Conservation (phyloP, 2,113 vertebrate genomes). For the Cyrtonyx montezumae region DNA sequence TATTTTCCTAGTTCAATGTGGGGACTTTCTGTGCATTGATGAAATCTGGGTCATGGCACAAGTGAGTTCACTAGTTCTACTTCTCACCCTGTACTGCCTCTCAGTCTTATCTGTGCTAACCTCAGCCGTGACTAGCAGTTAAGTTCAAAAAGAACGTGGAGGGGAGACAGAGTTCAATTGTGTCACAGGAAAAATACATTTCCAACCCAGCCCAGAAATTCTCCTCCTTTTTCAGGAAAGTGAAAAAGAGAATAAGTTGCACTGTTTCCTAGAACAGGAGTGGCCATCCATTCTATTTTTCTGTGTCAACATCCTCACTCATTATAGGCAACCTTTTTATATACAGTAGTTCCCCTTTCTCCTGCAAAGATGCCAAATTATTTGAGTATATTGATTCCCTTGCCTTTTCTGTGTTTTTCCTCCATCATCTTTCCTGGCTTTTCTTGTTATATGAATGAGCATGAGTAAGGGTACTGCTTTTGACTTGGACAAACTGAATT, state of each 20-base stretch:
- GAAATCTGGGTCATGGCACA: conserved; percentile 43
- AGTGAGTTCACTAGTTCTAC: neutral
- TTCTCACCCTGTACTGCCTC: neutral
- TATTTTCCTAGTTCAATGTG: neutral
- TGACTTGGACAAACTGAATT: neutral
- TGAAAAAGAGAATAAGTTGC: neutral
- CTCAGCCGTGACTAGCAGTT: neutral
- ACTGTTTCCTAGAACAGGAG: neutral
- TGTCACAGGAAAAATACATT: neutral
- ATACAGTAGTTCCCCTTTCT: neutral
- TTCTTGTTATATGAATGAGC: neutral
- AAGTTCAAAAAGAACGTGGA: neutral
- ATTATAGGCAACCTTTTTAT: neutral
- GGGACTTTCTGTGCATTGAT: conserved; percentile 13
- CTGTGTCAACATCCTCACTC: neutral
- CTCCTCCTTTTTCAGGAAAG: neutral
- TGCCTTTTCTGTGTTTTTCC: neutral
- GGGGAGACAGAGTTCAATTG: neutral
- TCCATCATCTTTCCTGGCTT: neutral
- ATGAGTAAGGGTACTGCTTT: neutral
- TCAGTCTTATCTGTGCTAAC: conserved; percentile 4
- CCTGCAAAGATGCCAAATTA: neutral
- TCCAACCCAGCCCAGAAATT: neutral
- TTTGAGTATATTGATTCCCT: neutral
- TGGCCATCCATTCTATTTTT: neutral